phyloP scores from a whole-genome alignment of 2,888 invertebrate species.

The Drosophila paucipuncta region DNA sequence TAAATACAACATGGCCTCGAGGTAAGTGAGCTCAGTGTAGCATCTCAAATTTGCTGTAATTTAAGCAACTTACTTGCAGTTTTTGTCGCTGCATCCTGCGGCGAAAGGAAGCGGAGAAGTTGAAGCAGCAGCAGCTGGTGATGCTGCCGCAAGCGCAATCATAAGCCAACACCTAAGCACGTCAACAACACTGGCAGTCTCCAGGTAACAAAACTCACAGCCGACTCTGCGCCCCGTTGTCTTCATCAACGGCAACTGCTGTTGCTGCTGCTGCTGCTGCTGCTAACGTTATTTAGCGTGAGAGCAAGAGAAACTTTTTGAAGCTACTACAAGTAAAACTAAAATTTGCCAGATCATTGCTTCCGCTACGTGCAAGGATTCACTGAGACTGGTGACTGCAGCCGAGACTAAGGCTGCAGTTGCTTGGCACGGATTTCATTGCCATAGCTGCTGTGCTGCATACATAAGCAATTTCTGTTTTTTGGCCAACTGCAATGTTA shows the following conservation, averaged over 20 bases:
- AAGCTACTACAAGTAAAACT: constrained; percentile 74
- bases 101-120: constrained; percentile 34
- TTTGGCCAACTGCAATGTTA: constrained; percentile 49
- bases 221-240: neutral
- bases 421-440: constrained; percentile 58
- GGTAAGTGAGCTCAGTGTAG: constrained; percentile 67
- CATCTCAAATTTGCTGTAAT: constrained; percentile 69
- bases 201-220: constrained; percentile 17
- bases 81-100: constrained; percentile 72
- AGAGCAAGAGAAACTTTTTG: constrained; percentile 66
- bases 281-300: constrained; percentile 73
- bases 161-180: constrained; percentile 80
- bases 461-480: constrained; percentile 52
- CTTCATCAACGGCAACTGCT: constrained; percentile 54
- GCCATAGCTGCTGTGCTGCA: constrained; percentile 51
- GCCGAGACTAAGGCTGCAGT: constrained; percentile 17
- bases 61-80: constrained; percentile 79
- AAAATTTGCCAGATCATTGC: constrained; percentile 80
- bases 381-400: constrained; percentile 39
- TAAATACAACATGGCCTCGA: constrained; percentile 29
- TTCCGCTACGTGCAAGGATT: constrained; percentile 77
- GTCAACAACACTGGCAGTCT: constrained; percentile 70
- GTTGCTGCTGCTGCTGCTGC: constrained; percentile 35
- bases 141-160: constrained; percentile 71
- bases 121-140: constrained; percentile 20